phyloP scores from a whole-genome alignment of 2,888 invertebrate genomes.

The Aphodius granarius region DNA sequence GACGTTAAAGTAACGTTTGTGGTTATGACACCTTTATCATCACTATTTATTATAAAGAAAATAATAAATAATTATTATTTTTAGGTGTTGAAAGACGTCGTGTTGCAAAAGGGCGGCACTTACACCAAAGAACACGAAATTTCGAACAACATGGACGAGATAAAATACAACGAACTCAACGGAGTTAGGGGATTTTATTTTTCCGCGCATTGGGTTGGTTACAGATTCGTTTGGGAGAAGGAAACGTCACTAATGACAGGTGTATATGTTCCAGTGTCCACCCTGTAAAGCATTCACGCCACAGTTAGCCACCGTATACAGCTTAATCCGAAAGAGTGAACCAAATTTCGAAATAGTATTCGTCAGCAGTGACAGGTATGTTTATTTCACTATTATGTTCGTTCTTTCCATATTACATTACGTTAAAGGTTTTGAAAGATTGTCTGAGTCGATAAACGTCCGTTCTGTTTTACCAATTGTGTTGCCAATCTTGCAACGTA shows the following conservation, averaged over 20 bases:
- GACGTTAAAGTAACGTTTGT: background rate
- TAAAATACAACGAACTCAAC: slow-evolving; percentile 61
- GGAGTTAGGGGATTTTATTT: slow-evolving; percentile 80
- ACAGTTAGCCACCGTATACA: slow-evolving; percentile 72
- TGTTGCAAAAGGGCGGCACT: slow-evolving; percentile 47
- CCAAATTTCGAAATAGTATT: slow-evolving; percentile 80
- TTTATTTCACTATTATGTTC: slow-evolving; percentile 11
- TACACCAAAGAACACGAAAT: slow-evolving; percentile 45
- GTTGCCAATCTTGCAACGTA: too few species aligned
- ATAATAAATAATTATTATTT: background rate
- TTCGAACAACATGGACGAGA: slow-evolving; percentile 36
- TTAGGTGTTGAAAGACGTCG: slow-evolving; percentile 56
- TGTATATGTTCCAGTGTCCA: slow-evolving; percentile 68
- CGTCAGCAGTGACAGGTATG: slow-evolving; percentile 82
- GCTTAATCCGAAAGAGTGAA: slow-evolving; percentile 68
- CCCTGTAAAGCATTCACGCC: slow-evolving; percentile 85
- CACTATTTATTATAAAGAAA: background rate
- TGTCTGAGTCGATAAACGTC: too few species aligned
- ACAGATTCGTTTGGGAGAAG: background rate
- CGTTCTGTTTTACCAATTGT: too few species aligned
- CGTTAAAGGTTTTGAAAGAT: too few species aligned
- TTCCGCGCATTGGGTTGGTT: slow-evolving; percentile 85
- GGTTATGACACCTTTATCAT: background rate
- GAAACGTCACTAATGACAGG: background rate
- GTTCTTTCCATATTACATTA: background rate